phyloP scores from a whole-genome alignment of 2,113 vertebrate genomes.

The Poecile atricapillus region DNA sequence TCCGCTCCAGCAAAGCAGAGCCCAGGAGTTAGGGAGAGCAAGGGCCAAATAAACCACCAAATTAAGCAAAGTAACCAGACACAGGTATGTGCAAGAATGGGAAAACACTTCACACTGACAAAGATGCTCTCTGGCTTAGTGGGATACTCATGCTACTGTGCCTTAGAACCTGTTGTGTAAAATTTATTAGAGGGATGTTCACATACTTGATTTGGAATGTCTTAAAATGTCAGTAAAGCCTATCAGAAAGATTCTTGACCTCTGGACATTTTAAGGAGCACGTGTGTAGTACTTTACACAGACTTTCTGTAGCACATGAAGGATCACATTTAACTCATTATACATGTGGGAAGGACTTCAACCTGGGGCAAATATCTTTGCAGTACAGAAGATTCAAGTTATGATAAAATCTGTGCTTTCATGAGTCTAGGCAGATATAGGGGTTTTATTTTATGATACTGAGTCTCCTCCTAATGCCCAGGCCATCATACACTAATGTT shows the following conservation, averaged over 20 bases:
- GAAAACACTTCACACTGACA: neutral
- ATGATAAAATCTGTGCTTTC: neutral
- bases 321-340: neutral
- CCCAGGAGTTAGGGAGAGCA: neutral
- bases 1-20: neutral
- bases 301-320: neutral
- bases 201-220: neutral
- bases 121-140: neutral
- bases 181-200: neutral
- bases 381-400: neutral
- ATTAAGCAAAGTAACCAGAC: neutral
- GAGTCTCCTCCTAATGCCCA: neutral
- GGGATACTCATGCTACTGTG: neutral
- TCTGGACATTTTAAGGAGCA: neutral
- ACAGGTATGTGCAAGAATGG: fast-evolving
- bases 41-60: neutral
- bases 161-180: neutral
- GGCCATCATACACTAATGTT: neutral
- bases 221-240: neutral
- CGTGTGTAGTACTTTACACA: neutral
- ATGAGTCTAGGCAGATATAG: neutral
- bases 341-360: neutral
- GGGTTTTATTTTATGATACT: neutral
- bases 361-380: neutral
- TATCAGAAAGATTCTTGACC: neutral